Conservation (phyloP, 1,140 invertebrate genomes). For the Leptonema lineaticorne region DNA sequence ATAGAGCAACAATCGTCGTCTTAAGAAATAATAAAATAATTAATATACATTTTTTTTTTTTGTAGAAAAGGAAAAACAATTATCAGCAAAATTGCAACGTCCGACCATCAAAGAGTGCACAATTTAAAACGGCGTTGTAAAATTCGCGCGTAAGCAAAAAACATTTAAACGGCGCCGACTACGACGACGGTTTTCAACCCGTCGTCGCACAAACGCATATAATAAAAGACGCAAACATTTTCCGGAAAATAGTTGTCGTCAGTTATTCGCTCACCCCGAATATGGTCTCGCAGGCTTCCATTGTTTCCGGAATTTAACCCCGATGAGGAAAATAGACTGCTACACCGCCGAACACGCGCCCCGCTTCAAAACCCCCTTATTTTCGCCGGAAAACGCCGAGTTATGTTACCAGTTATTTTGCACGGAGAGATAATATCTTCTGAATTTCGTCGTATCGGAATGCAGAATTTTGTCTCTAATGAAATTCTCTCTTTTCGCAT, state of each 20-base stretch:
- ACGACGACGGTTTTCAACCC: too few relatives aligned
- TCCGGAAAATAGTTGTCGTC: conserved; percentile 19
- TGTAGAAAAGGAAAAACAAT: too few relatives aligned
- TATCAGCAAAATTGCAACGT: too few relatives aligned
- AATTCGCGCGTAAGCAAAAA: too few relatives aligned
- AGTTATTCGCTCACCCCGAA: conserved; percentile 19
- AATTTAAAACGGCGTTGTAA: too few relatives aligned
- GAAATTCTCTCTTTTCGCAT: conserved; percentile 21
- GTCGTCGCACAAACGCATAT: too few relatives aligned
- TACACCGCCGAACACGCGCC: too few relatives aligned
- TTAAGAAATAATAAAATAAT: too few relatives aligned
- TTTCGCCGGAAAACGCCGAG: conserved; percentile 17
- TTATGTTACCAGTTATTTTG: conserved; percentile 25
- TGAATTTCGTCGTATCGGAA: conserved; percentile 23
- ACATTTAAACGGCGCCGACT: too few relatives aligned
- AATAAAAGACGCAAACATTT: neutral
- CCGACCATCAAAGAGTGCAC: too few relatives aligned
- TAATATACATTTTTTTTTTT: too few relatives aligned
- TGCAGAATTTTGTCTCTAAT: conserved; percentile 15
- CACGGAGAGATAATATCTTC: conserved; percentile 28
- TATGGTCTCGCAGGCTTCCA: neutral
- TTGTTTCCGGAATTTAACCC: neutral
- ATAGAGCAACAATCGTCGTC: too few relatives aligned
- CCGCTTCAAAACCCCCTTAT: conserved; percentile 8
- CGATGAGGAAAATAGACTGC: conserved; percentile 25